Base-by-base conservation (phyloP, 2,797 vertebrate genomes). In the Enteromius argenteus region DNA sequence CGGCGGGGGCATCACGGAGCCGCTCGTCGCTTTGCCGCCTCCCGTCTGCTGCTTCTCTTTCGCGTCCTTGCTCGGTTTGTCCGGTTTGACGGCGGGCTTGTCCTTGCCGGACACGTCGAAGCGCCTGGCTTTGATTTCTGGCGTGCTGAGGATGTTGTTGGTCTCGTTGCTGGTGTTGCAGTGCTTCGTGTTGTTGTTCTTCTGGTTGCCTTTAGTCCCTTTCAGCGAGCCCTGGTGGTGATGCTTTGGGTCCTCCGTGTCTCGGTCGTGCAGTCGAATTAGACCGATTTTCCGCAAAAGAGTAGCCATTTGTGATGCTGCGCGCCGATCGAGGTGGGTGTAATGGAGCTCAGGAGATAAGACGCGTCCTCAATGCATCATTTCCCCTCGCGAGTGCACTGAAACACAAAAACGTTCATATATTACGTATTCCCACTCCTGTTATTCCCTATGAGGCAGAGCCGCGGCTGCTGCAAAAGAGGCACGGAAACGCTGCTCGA, bases 231-330 rank as follows among this genome's bases (percentile, higher is more conserved):
- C 97, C 90, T 98, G 97, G 71, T 97, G 97, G 91, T 84, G 82
- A 71, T 98, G 98, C 93, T 99, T 99, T 84, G 98, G 98, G 92
- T 98, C 98, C 93, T 99, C 98, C 17, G 98, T 99, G 94, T 99
- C 98, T 89, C 98, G 95, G 93, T 97, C 97, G 95, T 99, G 97
- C 92, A 99, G 96, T 85, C 98, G 98, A 92, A 99, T 99, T 87
- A 99, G 96, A 92, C 98, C 98, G 93, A 99, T 99, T 92, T 99
- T 98, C 90, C 98, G 96, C 92, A 99, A 96, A 93, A 99, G 94
- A 89, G 97, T 99, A 92, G 98, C 98, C 98, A 99, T 99, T 66
- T 92, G 91, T 94, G 91, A 68, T 89, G 72, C 86, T 69, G 71
- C 60, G 80, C 90, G 81, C 90, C 79, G 86, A 85, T 90, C 89